Evolutionary conservation across 2,113 vertebrate species (phyloP), one percentile per base, ranked within the genome.

Genomic region (Engraulis encrasicolus): DNA sequence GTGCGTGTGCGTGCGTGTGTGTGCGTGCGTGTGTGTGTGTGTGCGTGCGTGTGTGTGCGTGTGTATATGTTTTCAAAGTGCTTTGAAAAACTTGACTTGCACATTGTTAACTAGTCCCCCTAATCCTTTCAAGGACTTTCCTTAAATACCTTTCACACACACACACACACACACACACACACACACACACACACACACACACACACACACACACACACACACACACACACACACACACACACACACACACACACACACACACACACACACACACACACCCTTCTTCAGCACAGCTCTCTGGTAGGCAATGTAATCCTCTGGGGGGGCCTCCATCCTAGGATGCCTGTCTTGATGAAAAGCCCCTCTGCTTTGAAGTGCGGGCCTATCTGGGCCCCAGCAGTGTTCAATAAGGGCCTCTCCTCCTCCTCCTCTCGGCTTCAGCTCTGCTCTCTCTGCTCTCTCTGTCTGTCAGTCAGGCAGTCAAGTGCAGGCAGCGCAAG

Each of bases 311-410:
- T 71, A 71, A 71, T 71, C 61, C 61, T 71, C 61, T 71, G 61
- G 27, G 34, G 61, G 34, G 61, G 61, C 31, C 61, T 71, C 61
- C 61, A 71, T 71, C 11, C 34, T 71, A n/a, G 61, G 34, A 71
- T 71, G 61, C 61, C 61, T 34, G 61, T 71, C 66, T 78, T 78
- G 38, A 40, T 48, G 79, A 54, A 81, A 52, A 52, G 31, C 48
- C n/a, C n/a, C 48, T 27, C 11, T 14, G 6, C 79, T 85, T 81
- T 78, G 80, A 85, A 81, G 45, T 45, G n/a, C 0, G 17, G 18
- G 66, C 31, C n/a, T n/a, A n/a, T n/a, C n/a, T 14, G 34, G 61
- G 61, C 61, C 61, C 61, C 61, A 71, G 61, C 61, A 31, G 61
- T 71, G 61, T 71, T 71, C 61, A 71, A 71, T 34, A 71, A 3